phyloP scores from a whole-genome alignment of 2,797 vertebrate species.

The Neosilurus mollespiculum region DNA sequence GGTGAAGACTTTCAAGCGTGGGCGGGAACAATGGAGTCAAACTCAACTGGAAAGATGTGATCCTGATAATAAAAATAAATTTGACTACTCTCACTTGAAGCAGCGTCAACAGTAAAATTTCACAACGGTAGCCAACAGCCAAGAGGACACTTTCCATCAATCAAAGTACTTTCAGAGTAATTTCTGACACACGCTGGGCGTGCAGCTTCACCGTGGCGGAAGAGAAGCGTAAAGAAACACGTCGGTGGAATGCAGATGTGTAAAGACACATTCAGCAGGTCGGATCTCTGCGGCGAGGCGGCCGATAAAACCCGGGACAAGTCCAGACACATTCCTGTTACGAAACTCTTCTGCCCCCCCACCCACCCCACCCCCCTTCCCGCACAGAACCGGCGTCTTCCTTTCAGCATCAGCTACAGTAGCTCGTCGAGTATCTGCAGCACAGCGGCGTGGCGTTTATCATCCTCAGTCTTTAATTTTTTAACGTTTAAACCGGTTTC shows the following conservation, averaged over 20 bases:
- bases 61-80: too few relatives aligned
- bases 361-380: too few relatives aligned
- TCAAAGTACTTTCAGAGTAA: background rate
- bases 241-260: constrained; percentile 60
- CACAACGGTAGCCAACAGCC: too few relatives aligned
- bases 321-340: constrained; percentile 56
- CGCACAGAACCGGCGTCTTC: background rate
- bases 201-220: background rate
- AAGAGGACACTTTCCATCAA: background rate
- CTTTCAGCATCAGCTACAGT: background rate
- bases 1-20: background rate
- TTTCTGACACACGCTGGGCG: background rate
- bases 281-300: constrained; percentile 29
- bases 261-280: constrained; percentile 55
- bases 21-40: background rate
- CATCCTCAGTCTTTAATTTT: background rate
- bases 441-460: too few relatives aligned
- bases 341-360: background rate
- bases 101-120: too few relatives aligned
- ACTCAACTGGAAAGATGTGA: too few relatives aligned
- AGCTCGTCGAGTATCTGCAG: background rate
- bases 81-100: too few relatives aligned
- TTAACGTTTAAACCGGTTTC: background rate
- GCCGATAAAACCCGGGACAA: constrained; percentile 39
- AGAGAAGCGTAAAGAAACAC: background rate